A percentile compares a stretch with the other conserved stretches of the same genome.
These are phyloP conservation scores for Acronicta alni DNA, from an alignment of 2,888 invertebrate genomes.

Conservation along the genomic window DNA sequence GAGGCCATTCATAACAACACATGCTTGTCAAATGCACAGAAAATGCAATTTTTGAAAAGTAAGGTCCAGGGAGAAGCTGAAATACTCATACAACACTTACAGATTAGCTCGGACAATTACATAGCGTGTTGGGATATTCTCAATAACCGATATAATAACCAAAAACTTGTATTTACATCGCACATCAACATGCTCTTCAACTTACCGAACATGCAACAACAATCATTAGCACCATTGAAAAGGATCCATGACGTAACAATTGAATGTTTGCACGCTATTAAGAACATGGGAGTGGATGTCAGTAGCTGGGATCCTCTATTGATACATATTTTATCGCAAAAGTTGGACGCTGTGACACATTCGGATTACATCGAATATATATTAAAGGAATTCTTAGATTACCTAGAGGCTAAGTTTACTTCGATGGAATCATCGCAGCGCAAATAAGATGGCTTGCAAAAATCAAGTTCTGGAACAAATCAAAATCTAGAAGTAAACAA, in stretches of 20 bases:
- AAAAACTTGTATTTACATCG: conserved; percentile 1
- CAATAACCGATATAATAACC: conserved; percentile 5
- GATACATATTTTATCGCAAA: conserved; percentile 5
- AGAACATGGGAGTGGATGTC: conserved; percentile 1
- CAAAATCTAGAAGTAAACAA: not conserved
- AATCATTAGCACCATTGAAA: not conserved
- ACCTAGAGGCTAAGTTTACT: conserved; percentile 5
- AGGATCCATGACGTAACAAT: conserved; percentile 7
- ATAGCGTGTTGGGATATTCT: conserved; percentile 4
- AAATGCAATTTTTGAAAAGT: conserved; percentile 8
- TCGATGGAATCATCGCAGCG: conserved; percentile 2
- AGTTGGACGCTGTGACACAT: conserved; percentile 3
- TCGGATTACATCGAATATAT: conserved; percentile 6
- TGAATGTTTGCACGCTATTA: conserved; percentile 1
- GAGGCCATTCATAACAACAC: conserved; percentile 3
- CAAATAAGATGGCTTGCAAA: not conserved
- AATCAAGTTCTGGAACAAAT: not conserved
- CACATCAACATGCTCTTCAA: conserved; percentile 9
- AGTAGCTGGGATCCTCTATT: conserved; percentile 1
- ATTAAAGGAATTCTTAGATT: conserved; percentile 1
- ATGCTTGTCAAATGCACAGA: conserved; percentile 3
- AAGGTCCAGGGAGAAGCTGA: not conserved
- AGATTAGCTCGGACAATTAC: not conserved
- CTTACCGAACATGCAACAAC: conserved; percentile 3
- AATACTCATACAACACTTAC: not conserved